These are phyloP conservation scores for Microcebus lehilahytsara DNA, from an alignment of 2,113 vertebrate genomes.

Conservation along the genomic window DNA sequence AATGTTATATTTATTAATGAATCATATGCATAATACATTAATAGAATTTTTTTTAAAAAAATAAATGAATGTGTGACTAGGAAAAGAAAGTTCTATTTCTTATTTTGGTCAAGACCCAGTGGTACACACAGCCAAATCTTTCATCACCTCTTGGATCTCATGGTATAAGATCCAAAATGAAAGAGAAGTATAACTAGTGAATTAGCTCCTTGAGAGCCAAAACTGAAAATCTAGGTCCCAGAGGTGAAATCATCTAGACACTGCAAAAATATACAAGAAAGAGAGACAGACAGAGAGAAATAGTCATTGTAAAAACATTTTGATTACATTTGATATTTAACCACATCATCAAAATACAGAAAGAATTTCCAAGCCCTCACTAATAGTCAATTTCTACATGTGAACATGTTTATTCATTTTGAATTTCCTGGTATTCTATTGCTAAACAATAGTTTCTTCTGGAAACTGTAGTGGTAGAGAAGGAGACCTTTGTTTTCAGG, in stretches of 20 bases:
- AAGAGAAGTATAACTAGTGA: not conserved
- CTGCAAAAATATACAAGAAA: not conserved
- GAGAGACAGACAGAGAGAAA: not conserved
- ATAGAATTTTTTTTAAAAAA: not conserved
- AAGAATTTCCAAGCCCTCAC: not conserved
- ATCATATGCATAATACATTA: not conserved
- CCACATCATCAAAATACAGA: not conserved
- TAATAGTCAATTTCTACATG: not conserved
- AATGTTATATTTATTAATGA: conserved; percentile 2
- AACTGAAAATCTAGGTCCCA: not conserved
- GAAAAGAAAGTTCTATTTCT: not conserved
- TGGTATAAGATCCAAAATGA: not conserved
- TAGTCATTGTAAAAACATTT: not conserved
- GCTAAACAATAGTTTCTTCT: not conserved
- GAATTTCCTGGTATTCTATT: not conserved
- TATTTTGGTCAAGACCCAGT: not conserved
- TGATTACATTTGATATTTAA: not conserved
- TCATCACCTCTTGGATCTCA: not conserved
- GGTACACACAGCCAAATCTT: not conserved
- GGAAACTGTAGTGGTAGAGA: not conserved
- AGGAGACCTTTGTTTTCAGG: not conserved
- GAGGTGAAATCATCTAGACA: not conserved
- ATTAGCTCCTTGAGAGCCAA: not conserved
- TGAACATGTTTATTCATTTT: not conserved
- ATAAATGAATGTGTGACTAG: not conserved